phyloP scores from a whole-genome alignment of 2,113 vertebrate genomes.

The Pangasianodon hypophthalmus region DNA sequence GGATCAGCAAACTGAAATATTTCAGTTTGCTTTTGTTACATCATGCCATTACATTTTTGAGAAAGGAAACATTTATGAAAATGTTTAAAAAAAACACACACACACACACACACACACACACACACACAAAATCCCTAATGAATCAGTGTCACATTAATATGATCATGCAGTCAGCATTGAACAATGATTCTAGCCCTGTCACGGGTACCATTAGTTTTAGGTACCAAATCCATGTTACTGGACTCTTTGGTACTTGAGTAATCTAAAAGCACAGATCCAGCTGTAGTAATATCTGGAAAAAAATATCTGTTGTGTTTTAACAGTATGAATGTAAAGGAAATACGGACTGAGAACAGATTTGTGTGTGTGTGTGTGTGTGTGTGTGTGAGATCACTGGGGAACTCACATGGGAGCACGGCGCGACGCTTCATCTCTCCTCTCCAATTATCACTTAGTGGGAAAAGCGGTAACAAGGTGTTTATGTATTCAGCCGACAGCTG shows the following conservation, averaged over 20 bases:
- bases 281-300: neutral
- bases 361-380: constrained; percentile 25
- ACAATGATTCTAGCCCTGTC: neutral
- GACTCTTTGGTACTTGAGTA: neutral
- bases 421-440: constrained; percentile 48
- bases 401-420: constrained; percentile 23
- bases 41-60: no score
- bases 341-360: constrained; percentile 4
- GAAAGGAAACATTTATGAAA: no score
- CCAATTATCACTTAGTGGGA: constrained; percentile 59
- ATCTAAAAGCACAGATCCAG: neutral
- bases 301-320: neutral
- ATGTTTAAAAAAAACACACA: no score
- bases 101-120: no score
- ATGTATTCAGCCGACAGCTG: constrained; percentile 53
- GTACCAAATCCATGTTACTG: neutral
- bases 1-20: neutral
- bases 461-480: constrained; percentile 56
- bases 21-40: neutral
- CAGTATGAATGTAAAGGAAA: neutral
- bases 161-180: neutral
- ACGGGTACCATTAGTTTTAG: neutral
- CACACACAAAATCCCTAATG: neutral
- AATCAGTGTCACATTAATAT: neutral
- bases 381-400: neutral